Conservation (phyloP, 2,888 invertebrate species). For the Apamea monoglypha region DNA sequence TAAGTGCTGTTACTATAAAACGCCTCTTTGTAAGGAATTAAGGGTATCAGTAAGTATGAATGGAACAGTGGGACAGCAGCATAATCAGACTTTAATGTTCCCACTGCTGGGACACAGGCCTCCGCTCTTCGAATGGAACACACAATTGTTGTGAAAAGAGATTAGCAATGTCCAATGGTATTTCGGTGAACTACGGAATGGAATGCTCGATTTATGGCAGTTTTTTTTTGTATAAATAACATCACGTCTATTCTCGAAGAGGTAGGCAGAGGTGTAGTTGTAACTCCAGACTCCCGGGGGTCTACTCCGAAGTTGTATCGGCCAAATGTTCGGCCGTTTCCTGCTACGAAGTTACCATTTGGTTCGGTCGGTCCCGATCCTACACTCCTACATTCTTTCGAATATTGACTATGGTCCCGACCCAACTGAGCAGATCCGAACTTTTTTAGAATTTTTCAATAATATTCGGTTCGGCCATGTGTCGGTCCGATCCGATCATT, state of each 20-base stretch:
- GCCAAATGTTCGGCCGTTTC: too few relatives aligned
- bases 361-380: too few relatives aligned
- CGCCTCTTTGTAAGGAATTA: constrained; percentile 6
- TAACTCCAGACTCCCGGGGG: too few relatives aligned
- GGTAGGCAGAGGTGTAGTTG: neutral
- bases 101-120: neutral
- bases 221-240: neutral
- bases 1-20: constrained; percentile 17
- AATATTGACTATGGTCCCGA: too few relatives aligned
- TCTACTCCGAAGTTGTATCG: too few relatives aligned
- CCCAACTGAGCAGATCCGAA: too few relatives aligned
- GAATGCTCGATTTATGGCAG: neutral
- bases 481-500: too few relatives aligned
- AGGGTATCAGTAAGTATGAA: neutral
- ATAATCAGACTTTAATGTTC: neutral
- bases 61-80: neutral
- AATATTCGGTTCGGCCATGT: too few relatives aligned
- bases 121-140: neutral
- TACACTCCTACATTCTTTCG: too few relatives aligned
- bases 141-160: neutral
- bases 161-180: neutral
- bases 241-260: neutral
- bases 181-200: neutral
- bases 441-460: too few relatives aligned
- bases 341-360: too few relatives aligned